phyloP scores from a whole-genome alignment of 2,888 invertebrate genomes.

The Cheilosia grossa region DNA sequence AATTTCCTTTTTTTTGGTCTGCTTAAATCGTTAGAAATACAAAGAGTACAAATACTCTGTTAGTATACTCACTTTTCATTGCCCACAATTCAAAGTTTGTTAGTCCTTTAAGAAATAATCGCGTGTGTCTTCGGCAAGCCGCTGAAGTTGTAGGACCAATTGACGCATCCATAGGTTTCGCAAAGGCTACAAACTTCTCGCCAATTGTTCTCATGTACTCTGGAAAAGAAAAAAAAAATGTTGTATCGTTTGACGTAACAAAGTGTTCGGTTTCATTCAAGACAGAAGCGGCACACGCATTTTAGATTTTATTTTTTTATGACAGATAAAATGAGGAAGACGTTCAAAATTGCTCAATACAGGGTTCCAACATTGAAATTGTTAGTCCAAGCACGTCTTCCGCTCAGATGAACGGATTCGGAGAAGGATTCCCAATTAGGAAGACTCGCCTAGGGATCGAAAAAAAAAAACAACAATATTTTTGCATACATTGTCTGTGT shows the following conservation, averaged over 20 bases:
- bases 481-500: slow-evolving; percentile 53
- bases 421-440: slow-evolving; percentile 60
- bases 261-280: slow-evolving; percentile 43
- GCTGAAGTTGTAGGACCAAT: slow-evolving; percentile 79
- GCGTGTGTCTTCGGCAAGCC: slow-evolving; percentile 79
- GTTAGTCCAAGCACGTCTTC: slow-evolving; percentile 37
- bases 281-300: slow-evolving; percentile 46
- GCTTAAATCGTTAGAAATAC: slow-evolving; percentile 22
- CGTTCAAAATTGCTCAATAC: slow-evolving; percentile 38
- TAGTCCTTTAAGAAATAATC: slow-evolving; percentile 79
- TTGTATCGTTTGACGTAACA: slow-evolving; percentile 52
- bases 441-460: slow-evolving; percentile 64
- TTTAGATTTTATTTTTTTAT: slow-evolving; percentile 43
- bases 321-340: slow-evolving; percentile 62
- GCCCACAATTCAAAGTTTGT: slow-evolving; percentile 82
- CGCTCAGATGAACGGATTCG: slow-evolving; percentile 62
- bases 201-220: slow-evolving; percentile 80
- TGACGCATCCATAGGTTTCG: slow-evolving; percentile 80
- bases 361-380: slow-evolving; percentile 9
- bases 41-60: not conserved
- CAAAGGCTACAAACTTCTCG: slow-evolving; percentile 78
- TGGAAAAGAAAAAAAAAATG: slow-evolving; percentile 76
- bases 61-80: slow-evolving; percentile 80
- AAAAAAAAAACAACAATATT: slow-evolving; percentile 16
- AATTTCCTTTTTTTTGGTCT: slow-evolving; percentile 20